These are phyloP conservation scores for Corythucha ciliata DNA, from an alignment of 2,888 invertebrate genomes.

Conservation along the genomic window DNA sequence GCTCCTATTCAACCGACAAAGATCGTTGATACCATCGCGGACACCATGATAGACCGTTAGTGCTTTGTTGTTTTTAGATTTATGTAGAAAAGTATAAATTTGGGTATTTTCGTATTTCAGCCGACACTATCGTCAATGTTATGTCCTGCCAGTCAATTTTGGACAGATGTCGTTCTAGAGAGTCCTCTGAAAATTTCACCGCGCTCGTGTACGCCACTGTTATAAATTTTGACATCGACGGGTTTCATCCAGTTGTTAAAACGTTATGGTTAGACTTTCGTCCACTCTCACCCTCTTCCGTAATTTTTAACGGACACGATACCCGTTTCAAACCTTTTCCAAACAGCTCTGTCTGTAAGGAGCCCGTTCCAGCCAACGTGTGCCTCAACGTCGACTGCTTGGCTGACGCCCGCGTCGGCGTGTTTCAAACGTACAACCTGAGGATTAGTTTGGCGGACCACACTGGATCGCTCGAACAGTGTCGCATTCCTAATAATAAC, in stretches of 20 bases:
- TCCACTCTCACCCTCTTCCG: not conserved
- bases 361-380: conserved; percentile 22
- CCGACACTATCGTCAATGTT: conserved; percentile 46
- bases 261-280: not conserved
- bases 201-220: conserved; percentile 57
- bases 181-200: conserved; percentile 53
- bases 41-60: conserved; percentile 36
- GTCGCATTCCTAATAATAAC: conserved; percentile 49
- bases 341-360: conserved; percentile 17
- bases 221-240: conserved; percentile 62
- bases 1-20: conserved; percentile 40
- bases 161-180: conserved; percentile 38
- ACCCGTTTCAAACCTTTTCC: too few species aligned
- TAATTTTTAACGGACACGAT: not conserved
- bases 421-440: conserved; percentile 48
- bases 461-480: conserved; percentile 53
- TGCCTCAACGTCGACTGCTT: conserved; percentile 43
- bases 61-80: too few species aligned
- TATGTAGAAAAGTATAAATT: too few species aligned
- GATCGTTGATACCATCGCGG: conserved; percentile 35
- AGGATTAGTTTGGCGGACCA: conserved; percentile 56
- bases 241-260: conserved; percentile 40
- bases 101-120: conserved; percentile 41
- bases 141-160: conserved; percentile 48
- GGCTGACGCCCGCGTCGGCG: conserved; percentile 34